Evolutionary conservation across 2,113 vertebrate genomes (phyloP).

Genomic region (Dicaeum eximium): DNA sequence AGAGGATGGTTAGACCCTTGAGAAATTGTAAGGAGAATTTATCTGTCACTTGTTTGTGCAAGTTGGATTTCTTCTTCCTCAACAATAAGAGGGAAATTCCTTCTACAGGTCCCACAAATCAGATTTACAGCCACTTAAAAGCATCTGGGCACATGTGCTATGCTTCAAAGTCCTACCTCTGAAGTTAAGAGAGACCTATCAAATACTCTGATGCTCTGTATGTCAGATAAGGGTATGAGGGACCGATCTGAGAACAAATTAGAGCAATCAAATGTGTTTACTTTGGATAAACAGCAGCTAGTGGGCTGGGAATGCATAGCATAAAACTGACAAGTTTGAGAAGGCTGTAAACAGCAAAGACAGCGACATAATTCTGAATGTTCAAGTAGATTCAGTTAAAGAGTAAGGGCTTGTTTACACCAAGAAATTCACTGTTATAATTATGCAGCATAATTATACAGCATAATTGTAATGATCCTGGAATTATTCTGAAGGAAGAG

Average conservation of each 20-base stretch:
- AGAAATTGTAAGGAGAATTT: background rate
- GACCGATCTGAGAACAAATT: background rate
- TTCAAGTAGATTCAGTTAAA: background rate
- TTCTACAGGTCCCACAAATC: background rate
- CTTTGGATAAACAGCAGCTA: constrained; percentile 11
- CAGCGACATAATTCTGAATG: background rate
- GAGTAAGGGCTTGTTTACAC: constrained; percentile 23
- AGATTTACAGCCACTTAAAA: constrained; percentile 9
- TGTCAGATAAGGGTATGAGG: background rate
- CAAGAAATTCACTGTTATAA: constrained; percentile 11
- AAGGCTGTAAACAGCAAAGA: constrained; percentile 19
- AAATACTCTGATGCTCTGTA: background rate
- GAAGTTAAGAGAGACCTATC: background rate
- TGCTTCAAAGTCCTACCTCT: constrained; percentile 16
- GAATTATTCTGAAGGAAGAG: constrained; percentile 38
- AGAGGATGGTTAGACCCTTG: background rate
- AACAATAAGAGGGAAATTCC: background rate
- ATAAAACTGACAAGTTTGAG: constrained; percentile 1
- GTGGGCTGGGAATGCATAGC: background rate
- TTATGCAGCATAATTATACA: constrained; percentile 25
- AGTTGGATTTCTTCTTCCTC: background rate
- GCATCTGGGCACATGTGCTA: background rate
- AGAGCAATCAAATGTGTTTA: constrained; percentile 5
- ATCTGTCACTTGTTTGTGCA: background rate
- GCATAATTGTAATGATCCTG: constrained; percentile 35